Evolutionary conservation across 2,113 vertebrate species (phyloP).

Genomic region (Platichthys flesus): DNA sequence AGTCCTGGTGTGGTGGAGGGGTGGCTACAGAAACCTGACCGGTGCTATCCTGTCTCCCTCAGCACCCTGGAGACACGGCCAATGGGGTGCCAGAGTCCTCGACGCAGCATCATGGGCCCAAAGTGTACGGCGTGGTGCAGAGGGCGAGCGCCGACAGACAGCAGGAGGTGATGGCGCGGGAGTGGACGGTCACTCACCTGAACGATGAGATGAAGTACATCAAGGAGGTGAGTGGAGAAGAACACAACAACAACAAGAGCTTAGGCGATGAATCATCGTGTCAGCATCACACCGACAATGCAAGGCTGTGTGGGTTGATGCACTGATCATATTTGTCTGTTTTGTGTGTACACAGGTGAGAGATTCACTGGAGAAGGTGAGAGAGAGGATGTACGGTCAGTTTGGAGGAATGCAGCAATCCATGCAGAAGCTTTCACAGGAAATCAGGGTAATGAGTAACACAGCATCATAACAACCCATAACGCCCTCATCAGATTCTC

Average conservation of each 20-base stretch:
- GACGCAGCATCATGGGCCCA: constrained; percentile 83
- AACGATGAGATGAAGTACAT: constrained; percentile 98
- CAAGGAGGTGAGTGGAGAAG: constrained; percentile 88
- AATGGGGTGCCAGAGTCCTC: constrained; percentile 84
- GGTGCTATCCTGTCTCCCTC: constrained; percentile 72
- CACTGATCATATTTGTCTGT: constrained; percentile 4
- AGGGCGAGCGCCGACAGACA: constrained; percentile 86
- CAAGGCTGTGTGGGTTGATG: background rate
- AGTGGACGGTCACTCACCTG: constrained; percentile 92
- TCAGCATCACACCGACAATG: background rate
- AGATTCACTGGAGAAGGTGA: constrained; percentile 95
- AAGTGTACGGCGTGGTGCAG: constrained; percentile 90
- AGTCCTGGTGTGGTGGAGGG: constrained; percentile 30
- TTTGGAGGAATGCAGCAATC: constrained; percentile 96
- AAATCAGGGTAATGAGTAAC: constrained; percentile 86
- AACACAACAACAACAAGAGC: background rate
- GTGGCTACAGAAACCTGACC: constrained; percentile 78
- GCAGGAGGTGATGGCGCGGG: constrained; percentile 93
- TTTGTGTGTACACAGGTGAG: constrained; percentile 85
- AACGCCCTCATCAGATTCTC: constrained; percentile 18
- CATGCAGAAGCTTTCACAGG: constrained; percentile 90
- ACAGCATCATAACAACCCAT: background rate
- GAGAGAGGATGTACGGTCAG: constrained; percentile 94
- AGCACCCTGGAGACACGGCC: constrained; percentile 84
- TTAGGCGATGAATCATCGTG: background rate